A percentile compares a stretch with the other conserved stretches of the same genome.
Conservation (phyloP, 2,888 invertebrate species). For the Nomada flava region DNA sequence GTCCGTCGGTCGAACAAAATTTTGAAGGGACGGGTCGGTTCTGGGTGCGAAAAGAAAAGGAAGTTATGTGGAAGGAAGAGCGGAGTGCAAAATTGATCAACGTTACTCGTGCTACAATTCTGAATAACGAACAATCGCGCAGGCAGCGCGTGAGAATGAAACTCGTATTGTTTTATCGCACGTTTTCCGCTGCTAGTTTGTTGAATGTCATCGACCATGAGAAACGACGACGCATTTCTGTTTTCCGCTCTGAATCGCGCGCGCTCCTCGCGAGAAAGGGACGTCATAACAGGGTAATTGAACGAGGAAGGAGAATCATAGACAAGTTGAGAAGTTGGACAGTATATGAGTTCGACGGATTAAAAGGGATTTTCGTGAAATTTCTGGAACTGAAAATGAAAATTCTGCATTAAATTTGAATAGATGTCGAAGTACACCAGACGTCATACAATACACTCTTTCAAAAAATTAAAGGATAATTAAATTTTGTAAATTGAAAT, state of each 20-base stretch:
- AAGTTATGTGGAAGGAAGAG: background rate
- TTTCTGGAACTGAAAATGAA: background rate
- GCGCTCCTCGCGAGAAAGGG: background rate
- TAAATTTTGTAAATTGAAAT: no score
- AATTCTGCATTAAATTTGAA: background rate
- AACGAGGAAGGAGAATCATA: background rate
- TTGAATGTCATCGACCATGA: slow-evolving; percentile 61
- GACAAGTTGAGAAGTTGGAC: background rate
- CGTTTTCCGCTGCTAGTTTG: slow-evolving; percentile 39
- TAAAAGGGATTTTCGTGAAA: background rate
- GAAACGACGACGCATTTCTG: slow-evolving; percentile 55
- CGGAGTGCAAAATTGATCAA: slow-evolving; percentile 27
- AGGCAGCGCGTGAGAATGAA: slow-evolving; percentile 50
- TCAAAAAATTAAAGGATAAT: no score
- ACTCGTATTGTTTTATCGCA: slow-evolving; percentile 48
- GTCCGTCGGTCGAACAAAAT: background rate
- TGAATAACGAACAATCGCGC: slow-evolving; percentile 50
- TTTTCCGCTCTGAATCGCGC: slow-evolving; percentile 57
- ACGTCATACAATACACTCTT: no score
- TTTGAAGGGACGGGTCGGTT: background rate
- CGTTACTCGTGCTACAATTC: slow-evolving; percentile 53
- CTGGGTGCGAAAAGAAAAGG: slow-evolving; percentile 3
- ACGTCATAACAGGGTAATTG: background rate
- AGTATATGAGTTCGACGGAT: background rate
- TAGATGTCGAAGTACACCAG: no score